phyloP scores from a whole-genome alignment of 2,888 invertebrate genomes.

The Drosophila multiciliata region DNA sequence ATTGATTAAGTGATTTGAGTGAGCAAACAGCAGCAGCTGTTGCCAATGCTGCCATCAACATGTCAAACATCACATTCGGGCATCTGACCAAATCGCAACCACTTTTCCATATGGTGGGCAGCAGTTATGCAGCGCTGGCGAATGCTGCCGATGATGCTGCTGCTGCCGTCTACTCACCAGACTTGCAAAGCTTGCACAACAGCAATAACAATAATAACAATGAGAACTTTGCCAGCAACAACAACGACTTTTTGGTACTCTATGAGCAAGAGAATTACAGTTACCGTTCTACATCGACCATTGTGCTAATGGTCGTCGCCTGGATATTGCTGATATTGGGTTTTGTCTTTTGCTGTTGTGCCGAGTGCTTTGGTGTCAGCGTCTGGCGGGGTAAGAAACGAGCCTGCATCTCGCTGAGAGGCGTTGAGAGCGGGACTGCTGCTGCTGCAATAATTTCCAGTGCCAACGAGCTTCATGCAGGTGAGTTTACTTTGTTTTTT shows the following conservation, averaged over 20 bases:
- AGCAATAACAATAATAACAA: slow-evolving; percentile 17
- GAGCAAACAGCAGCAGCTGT: slow-evolving; percentile 26
- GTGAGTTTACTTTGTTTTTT: slow-evolving; percentile 49
- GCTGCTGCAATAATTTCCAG: slow-evolving; percentile 3
- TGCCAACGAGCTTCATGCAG: slow-evolving; percentile 45
- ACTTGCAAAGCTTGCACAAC: slow-evolving; percentile 12
- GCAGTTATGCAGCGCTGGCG: slow-evolving; percentile 57
- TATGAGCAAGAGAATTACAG: slow-evolving; percentile 67
- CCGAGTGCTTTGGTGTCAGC: slow-evolving; percentile 80
- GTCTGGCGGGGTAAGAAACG: slow-evolving; percentile 70
- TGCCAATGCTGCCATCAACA: slow-evolving; percentile 49
- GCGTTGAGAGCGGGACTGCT: slow-evolving; percentile 43
- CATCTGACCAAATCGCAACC: slow-evolving; percentile 65
- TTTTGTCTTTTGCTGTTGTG: slow-evolving; percentile 82
- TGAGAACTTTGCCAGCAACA: slow-evolving; percentile 27
- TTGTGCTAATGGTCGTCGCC: slow-evolving; percentile 82
- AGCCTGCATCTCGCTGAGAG: slow-evolving; percentile 42
- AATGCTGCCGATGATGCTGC: slow-evolving; percentile 51
- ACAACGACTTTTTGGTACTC: slow-evolving; percentile 69
- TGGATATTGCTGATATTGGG: slow-evolving; percentile 81
- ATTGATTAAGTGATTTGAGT: slow-evolving; percentile 40
- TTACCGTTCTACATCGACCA: slow-evolving; percentile 74
- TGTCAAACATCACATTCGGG: slow-evolving; percentile 73
- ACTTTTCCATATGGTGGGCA: slow-evolving; percentile 56
- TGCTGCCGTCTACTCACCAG: slow-evolving; percentile 33